Evolutionary conservation across 2,888 invertebrate species (phyloP), one percentile per base, ranked within the genome.

Genomic region (Pandemis heparana): DNA sequence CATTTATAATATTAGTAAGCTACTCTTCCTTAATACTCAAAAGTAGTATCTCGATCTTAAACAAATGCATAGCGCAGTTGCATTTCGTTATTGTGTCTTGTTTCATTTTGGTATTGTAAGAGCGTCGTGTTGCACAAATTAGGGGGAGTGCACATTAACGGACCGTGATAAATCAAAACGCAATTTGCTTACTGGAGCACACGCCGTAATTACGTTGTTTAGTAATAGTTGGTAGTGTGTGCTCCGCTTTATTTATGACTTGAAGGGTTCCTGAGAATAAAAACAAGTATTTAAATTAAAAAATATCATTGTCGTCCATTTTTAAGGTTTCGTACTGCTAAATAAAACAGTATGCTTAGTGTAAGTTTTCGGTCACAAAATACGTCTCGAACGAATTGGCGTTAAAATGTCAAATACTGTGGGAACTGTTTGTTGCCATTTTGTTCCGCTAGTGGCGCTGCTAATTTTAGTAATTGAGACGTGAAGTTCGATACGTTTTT

Each of bases 151-250:
- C 68, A 73, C 68, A 68, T 69, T 41, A 73, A 53, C 71, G 66
- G 66, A 67, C 63, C 73, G 77, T 75, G 76, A 80, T 80, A 79
- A 78, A 80, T 80, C 79, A 81, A 79, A 79, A 79, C 74, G 78
- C 73, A 79, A 79, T 79, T 78, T 76, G 70, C 74, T 65, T 73
- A 76, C 78, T 75, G 69, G 71, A 74, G 76, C 78, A 72, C 74
- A 76, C 76, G 76, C 75, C 51, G 70, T 79, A 80, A 83, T 77
- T 79, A 75, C 63, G 39, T 59, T 70, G 74, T 79, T 79, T 75
- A 77, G 78, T 75, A 78, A 79, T 73, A 73, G 62, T 62, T 63
- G 23, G 51, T 39, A 70, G 71, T 76, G 77, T 64, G 53, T 71
- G 66, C 65, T 75, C 66, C 70, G 70, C 74, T 75, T 69, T 71